phyloP scores from a whole-genome alignment of 2,888 invertebrate species.

The Lasius platythorax region DNA sequence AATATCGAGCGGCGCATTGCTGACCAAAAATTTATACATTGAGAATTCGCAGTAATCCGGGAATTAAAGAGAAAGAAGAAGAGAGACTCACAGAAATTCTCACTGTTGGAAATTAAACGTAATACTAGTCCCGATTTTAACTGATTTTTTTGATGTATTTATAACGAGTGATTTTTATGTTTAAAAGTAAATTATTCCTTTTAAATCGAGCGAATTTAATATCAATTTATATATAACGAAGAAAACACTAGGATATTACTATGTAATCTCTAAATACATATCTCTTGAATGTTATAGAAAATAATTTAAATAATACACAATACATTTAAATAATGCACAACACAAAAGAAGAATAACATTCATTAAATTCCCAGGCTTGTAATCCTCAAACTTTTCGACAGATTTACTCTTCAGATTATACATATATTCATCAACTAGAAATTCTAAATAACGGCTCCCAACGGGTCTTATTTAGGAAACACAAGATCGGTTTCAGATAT shows the following conservation, averaged over 20 bases:
- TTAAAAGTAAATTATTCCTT: not conserved
- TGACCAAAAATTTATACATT: not conserved
- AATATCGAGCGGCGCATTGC: not conserved
- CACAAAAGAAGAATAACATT: not conserved
- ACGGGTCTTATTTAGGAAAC: not conserved
- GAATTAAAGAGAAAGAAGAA: not conserved
- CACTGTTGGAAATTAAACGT: not conserved
- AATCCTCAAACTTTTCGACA: not conserved
- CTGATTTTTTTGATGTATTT: not conserved
- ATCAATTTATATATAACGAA: not conserved
- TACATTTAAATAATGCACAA: not conserved
- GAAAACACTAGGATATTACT: not conserved
- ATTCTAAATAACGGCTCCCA: not conserved
- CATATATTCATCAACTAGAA: not conserved
- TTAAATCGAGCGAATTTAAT: not conserved
- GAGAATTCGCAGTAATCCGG: not conserved
- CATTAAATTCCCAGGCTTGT: not conserved
- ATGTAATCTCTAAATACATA: not conserved
- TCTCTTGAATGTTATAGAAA: not conserved
- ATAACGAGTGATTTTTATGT: not conserved
- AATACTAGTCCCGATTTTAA: not conserved
- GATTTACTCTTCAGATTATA: not conserved
- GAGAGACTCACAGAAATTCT: not conserved
- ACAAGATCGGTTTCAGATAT: not conserved
- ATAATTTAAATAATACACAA: too few relatives aligned